These are phyloP conservation scores for Drosophila lutescens DNA, from an alignment of 2,888 invertebrate genomes.

Conservation along the genomic window DNA sequence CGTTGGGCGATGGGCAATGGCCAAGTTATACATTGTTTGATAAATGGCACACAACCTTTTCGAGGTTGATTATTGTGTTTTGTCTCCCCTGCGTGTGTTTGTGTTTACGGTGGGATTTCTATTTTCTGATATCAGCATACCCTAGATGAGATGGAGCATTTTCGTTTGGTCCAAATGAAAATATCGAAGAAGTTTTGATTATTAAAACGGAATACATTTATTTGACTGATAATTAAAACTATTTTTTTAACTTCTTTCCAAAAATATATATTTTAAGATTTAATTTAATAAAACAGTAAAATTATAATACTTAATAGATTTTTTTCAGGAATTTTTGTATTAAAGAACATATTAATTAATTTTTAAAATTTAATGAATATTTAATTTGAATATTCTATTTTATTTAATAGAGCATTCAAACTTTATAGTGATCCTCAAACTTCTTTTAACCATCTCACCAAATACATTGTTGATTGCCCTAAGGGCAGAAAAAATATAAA, in stretches of 20 bases:
- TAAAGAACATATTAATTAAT: no score
- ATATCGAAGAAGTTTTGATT: neutral
- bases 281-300: no score
- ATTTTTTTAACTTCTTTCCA: no score
- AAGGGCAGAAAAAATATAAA: slow-evolving; percentile 33
- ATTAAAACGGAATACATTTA: no score
- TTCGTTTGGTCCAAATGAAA: neutral
- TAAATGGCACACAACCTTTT: slow-evolving; percentile 82
- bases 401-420: slow-evolving; percentile 2
- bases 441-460: neutral
- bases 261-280: no score
- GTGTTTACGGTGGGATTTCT: slow-evolving; percentile 64
- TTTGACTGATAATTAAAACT: no score
- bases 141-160: neutral
- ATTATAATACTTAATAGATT: no score
- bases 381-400: neutral
- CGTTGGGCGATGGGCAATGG: slow-evolving; percentile 35
- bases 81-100: slow-evolving; percentile 57
- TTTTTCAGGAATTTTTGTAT: no score
- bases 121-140: slow-evolving; percentile 42
- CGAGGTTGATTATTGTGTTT: slow-evolving; percentile 82
- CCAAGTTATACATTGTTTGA: slow-evolving; percentile 78
- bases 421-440: no score
- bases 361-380: neutral
- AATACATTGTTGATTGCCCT: slow-evolving; percentile 54